These are phyloP conservation scores for Limnodromus scolopaceus DNA, from an alignment of 2,797 vertebrate genomes.

Conservation along the genomic window DNA sequence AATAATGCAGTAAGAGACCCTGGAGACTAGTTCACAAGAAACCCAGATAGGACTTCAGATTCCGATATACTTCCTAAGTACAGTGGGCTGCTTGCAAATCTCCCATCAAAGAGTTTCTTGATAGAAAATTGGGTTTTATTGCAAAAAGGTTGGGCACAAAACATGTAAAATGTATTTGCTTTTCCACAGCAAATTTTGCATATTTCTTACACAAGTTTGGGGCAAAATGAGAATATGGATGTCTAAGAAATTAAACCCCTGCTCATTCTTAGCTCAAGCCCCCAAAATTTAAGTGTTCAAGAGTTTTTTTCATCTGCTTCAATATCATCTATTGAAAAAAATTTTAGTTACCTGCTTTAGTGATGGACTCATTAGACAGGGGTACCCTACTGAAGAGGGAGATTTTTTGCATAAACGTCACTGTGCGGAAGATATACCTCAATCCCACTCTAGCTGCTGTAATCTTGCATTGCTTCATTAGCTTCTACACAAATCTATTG, in stretches of 20 bases:
- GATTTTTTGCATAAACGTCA: background rate
- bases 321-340: background rate
- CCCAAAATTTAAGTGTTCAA: background rate
- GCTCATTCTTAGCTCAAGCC: background rate
- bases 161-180: background rate
- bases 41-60: background rate
- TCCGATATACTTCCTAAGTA: background rate
- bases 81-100: background rate
- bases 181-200: background rate
- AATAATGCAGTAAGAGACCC: slow-evolving; percentile 16
- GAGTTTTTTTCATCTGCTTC: background rate
- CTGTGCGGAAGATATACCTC: background rate
- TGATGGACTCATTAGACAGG: background rate
- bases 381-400: background rate
- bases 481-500: background rate
- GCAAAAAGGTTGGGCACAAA: background rate
- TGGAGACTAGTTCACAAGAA: slow-evolving; percentile 21
- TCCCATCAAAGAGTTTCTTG: background rate
- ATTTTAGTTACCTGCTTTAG: background rate
- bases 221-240: background rate
- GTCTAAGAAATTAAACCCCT: background rate
- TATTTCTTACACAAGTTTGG: background rate
- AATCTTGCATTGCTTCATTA: background rate
- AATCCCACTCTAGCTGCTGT: background rate
- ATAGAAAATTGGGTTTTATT: slow-evolving; percentile 28